Evolutionary conservation across 64 coral and sea anemone genomes (phyloP).

Genomic region (Cladopsammia gracilis): DNA sequence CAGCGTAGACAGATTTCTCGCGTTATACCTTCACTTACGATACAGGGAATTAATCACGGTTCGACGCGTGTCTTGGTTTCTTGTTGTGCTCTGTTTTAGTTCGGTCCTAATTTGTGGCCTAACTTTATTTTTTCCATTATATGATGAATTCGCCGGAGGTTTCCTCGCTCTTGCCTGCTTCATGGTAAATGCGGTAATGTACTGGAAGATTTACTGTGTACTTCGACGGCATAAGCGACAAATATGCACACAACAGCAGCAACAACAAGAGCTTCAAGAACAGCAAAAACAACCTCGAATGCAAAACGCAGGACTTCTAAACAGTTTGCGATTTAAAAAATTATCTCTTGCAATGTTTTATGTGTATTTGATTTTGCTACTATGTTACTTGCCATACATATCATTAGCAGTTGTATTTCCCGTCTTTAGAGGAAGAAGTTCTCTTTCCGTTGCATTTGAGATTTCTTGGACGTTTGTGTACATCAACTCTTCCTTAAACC

Average conservation of each 20-base stretch:
- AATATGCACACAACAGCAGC: not conserved
- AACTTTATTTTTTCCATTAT: not conserved
- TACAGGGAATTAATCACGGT: conserved; percentile 9
- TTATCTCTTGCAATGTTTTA: not conserved
- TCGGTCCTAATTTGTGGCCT: not conserved
- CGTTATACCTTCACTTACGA: conserved; percentile 11
- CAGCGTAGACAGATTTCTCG: conserved; percentile 37
- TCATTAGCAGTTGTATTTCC: not conserved
- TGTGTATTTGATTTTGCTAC: not conserved
- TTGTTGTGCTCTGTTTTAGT: not conserved
- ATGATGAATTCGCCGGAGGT: not conserved
- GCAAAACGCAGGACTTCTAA: not conserved
- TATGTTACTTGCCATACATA: not conserved
- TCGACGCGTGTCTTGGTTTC: not conserved
- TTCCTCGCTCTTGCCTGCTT: not conserved
- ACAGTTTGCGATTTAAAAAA: not conserved
- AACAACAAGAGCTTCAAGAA: not conserved
- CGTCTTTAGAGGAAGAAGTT: not conserved
- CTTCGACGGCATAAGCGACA: not conserved
- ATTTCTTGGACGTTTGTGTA: conserved; percentile 1
- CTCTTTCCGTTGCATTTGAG: not conserved
- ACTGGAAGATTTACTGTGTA: conserved; percentile 5
- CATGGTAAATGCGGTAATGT: not conserved
- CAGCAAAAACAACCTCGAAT: not conserved
- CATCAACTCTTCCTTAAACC: conserved; percentile 5